Evolutionary conservation across 2,888 invertebrate genomes (phyloP).

Genomic region (Pyrrhosoma nymphula): DNA sequence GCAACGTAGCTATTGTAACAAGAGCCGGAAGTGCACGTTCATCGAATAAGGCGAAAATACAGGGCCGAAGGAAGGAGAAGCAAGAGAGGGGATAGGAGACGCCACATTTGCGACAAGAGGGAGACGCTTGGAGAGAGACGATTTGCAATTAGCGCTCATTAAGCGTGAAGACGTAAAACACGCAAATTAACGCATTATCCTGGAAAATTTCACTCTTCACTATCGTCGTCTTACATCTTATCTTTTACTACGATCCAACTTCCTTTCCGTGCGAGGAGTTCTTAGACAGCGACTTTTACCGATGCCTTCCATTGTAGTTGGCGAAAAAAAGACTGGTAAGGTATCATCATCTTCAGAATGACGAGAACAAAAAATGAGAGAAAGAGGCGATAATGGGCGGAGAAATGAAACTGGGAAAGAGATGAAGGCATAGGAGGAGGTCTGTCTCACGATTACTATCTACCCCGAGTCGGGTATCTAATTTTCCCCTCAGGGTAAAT

Average conservation of each 20-base stretch:
- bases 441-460: neutral
- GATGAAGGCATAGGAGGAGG: neutral
- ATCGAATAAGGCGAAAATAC: too few relatives aligned
- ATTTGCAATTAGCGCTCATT: neutral
- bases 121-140: too few relatives aligned
- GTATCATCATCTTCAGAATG: neutral
- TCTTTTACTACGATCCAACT: neutral
- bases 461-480: neutral
- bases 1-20: too few relatives aligned
- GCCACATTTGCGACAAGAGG: too few relatives aligned
- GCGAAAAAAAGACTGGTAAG: neutral
- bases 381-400: neutral
- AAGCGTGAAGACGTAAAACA: neutral
- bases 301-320: neutral
- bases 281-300: neutral
- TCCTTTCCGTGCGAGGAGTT: neutral
- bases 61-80: too few relatives aligned
- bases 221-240: neutral
- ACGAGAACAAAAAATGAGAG: neutral
- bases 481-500: neutral
- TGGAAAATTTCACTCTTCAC: neutral
- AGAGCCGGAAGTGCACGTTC: too few relatives aligned
- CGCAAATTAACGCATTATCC: neutral
- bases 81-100: too few relatives aligned
- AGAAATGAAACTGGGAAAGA: neutral